Base-by-base conservation (phyloP, 2,797 vertebrate species). In the Gouania willdenowi region DNA sequence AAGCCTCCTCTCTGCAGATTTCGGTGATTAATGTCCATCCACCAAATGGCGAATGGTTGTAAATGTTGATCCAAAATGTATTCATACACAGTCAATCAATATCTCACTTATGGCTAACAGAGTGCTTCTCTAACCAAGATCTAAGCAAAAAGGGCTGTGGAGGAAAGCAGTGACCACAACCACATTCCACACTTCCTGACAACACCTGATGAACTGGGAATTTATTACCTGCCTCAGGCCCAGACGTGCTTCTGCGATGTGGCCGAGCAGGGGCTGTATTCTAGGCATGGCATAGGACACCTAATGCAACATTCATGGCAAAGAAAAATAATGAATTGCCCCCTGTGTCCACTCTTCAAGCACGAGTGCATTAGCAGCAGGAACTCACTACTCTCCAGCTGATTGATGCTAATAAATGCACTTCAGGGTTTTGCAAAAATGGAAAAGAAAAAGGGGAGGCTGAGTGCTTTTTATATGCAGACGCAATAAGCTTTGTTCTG, bases 351-450 rank as follows among this genome's bases (percentile, higher is more conserved):
- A 28, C 59, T 56, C 66, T 52, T 70, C 51, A 69, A 51, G 66
- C 46, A 54, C 5, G 25, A 50, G 60, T 79, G 73, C 76, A 81
- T 82, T 75, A 78, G 66, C 56, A 58, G 52, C 50, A 39, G 52
- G 48, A 40, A 68, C 48, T 45, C 69, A 46, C 64, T 22, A 28
- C 57, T 33, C 18, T 41, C 20, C 15, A 50, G 29, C 41, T 74
- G 78, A 82, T 65, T 74, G 62, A 58, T 58, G 64, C 73, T 69
- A 75, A 82, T 81, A 73, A 64, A 82, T 71, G 46, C 66, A 79
- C 81, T 77, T 77, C 66, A 68, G 71, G 38, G 49, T 41, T n/a
- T 50, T 61, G 44, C 24, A 49, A 20, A 66, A 45, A 43, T 30
- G 29, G 48, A 70, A 56, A 37, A 25, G 35, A 42, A 54, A 68